Evolutionary conservation across 2,888 invertebrate species (phyloP), one percentile per base, ranked within the genome.

Genomic region (Adela reaumurella): DNA sequence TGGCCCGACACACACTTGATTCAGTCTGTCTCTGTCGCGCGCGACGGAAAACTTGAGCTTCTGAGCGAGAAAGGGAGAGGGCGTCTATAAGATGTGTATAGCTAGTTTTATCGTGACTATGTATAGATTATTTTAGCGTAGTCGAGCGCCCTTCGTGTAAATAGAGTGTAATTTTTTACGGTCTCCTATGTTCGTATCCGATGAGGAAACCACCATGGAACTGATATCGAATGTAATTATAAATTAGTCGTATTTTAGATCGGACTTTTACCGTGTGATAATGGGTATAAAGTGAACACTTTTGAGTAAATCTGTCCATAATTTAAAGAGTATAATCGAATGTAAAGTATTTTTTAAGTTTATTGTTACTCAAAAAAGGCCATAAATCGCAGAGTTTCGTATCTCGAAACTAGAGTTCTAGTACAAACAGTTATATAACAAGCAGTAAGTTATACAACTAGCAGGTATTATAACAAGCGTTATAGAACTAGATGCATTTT

Each of bases 1-100:
- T 54, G 68, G 68, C 0, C 67, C 74, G 29, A 68, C 74, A 59
- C 74, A 74, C 61, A 79, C 79, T 56, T 74, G 81, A 81, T 79
- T 73, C 57, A 68, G 68, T 53, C 67, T 74, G 45, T 63, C 60
- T 58, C 74, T 76, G 71, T 65, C 71, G 50, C 54, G 54, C 35
- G 58, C 67, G 74, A 62, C 72, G 67, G 74, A 74, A 57, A 58
- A 63, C 48, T 62, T 74, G 57, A 68, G 65, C 62, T 76, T 74
- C 63, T 77, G 63, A 74, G 59, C 55, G 48, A 50, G 46, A 35
- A 42, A 18, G 2, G 18, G 11, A 18, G 17, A n/a, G 24, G n/a
- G 24, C 14, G 35, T 35, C 11, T 35, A 35, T 14, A 8, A 35
- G 3, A 35, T 3, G 35, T 35, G 35, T 35, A 35, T 35, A 35